Percentiles rank a stretch among this genome's conserved stretches.
Evolutionary conservation across 2,797 vertebrate genomes (phyloP).

Genomic region (Caiman crocodilus): DNA sequence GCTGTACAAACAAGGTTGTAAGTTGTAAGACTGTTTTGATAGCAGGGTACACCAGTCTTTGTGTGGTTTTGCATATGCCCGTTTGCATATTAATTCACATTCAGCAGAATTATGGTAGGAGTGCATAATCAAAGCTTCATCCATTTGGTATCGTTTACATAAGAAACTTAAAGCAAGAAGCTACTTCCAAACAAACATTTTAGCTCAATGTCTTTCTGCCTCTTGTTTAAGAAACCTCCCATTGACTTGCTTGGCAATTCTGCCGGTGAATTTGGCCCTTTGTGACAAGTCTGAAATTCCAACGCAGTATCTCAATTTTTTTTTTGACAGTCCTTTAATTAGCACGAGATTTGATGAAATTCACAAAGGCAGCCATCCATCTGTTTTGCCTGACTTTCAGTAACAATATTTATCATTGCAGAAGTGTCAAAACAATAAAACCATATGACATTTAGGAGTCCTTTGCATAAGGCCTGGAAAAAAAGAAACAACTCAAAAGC

Average conservation of each 20-base stretch:
- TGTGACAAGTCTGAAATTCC: not conserved
- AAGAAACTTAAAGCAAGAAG: not conserved
- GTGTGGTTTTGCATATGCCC: not conserved
- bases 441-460: slow-evolving; percentile 65
- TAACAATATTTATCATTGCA: slow-evolving; percentile 71
- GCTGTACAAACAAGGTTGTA: not conserved
- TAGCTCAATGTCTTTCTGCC: not conserved
- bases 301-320: not conserved
- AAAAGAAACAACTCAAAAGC: slow-evolving; percentile 41
- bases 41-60: not conserved
- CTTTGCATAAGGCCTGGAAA: slow-evolving; percentile 44
- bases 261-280: not conserved
- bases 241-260: not conserved
- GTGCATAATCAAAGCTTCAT: not conserved
- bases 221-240: not conserved
- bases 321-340: slow-evolving; percentile 62
- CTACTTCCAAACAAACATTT: not conserved
- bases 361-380: slow-evolving; percentile 71
- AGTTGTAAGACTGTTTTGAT: not conserved
- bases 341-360: slow-evolving; percentile 70
- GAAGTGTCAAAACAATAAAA: slow-evolving; percentile 76
- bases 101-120: not conserved
- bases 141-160: fast-evolving
- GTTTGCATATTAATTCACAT: not conserved
- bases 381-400: slow-evolving; percentile 71